phyloP scores from a whole-genome alignment of 1,140 invertebrate species.

The Orius laevigatus region DNA sequence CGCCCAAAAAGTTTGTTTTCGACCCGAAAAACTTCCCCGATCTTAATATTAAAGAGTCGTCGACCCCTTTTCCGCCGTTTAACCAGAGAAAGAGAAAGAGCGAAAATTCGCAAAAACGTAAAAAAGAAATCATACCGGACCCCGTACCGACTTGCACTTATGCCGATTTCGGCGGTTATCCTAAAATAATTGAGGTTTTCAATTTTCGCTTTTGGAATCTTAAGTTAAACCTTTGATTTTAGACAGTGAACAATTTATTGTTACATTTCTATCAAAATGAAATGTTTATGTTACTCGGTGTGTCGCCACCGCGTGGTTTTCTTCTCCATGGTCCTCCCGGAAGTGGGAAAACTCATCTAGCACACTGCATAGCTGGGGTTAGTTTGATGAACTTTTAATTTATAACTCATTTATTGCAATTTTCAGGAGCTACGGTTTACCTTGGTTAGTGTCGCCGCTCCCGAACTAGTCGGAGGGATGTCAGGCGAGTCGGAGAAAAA shows the following conservation, averaged over 20 bases:
- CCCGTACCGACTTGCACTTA: conserved; percentile 39
- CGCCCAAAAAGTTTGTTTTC: neutral
- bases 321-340: conserved; percentile 83
- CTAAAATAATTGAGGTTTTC: conserved; percentile 38
- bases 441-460: conserved; percentile 69
- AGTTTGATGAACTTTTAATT: conserved; percentile 22
- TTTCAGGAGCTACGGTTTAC: conserved; percentile 48
- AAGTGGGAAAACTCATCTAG: conserved; percentile 82
- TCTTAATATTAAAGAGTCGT: neutral
- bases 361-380: conserved; percentile 83
- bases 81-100: neutral
- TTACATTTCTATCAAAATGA: conserved; percentile 21
- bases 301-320: conserved; percentile 67
- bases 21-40: conserved; percentile 1
- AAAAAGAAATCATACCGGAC: conserved; percentile 23
- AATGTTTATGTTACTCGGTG: conserved; percentile 51
- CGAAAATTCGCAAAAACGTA: conserved; percentile 14
- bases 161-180: conserved; percentile 57
- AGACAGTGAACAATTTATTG: conserved; percentile 12
- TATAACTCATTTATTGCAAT: conserved; percentile 6
- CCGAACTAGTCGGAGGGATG: conserved; percentile 84
- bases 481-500: conserved; percentile 91
- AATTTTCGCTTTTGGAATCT: neutral
- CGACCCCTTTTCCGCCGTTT: neutral
- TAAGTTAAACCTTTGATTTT: neutral